Percentiles rank a stretch among this genome's conserved stretches.
phyloP scores from a whole-genome alignment of 2,113 vertebrate species.

The Microcebus ravelobensis region DNA sequence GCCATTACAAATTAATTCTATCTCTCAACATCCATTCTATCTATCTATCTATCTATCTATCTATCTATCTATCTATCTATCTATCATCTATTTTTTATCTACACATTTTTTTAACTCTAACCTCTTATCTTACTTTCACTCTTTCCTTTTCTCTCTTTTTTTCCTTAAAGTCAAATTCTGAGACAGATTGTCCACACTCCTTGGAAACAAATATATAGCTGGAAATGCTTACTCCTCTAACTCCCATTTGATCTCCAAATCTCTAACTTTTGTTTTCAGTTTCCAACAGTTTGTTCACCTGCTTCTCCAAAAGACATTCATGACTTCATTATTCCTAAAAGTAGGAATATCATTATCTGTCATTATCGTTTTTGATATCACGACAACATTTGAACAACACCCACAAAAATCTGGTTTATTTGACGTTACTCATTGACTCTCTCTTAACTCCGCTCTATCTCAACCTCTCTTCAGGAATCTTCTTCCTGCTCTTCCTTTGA shows the following conservation, averaged over 20 bases:
- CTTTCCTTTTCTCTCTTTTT: not conserved
- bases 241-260: not conserved
- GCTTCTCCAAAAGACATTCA: not conserved
- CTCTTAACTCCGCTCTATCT: not conserved
- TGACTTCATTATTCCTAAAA: not conserved
- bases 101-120: not conserved
- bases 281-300: not conserved
- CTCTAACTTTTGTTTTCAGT: not conserved
- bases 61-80: not conserved
- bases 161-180: not conserved
- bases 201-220: constrained; percentile 3
- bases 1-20: not conserved
- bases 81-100: not conserved
- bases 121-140: not conserved
- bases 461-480: not conserved
- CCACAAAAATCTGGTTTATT: fast-evolving
- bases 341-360: not conserved
- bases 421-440: not conserved
- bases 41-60: not conserved
- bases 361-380: not conserved
- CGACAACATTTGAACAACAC: not conserved
- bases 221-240: not conserved
- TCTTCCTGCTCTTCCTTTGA: not conserved
- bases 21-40: not conserved
- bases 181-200: not conserved